These are phyloP conservation scores for Sceloporus tristichus DNA, from an alignment of 2,113 vertebrate genomes.

Conservation along the genomic window DNA sequence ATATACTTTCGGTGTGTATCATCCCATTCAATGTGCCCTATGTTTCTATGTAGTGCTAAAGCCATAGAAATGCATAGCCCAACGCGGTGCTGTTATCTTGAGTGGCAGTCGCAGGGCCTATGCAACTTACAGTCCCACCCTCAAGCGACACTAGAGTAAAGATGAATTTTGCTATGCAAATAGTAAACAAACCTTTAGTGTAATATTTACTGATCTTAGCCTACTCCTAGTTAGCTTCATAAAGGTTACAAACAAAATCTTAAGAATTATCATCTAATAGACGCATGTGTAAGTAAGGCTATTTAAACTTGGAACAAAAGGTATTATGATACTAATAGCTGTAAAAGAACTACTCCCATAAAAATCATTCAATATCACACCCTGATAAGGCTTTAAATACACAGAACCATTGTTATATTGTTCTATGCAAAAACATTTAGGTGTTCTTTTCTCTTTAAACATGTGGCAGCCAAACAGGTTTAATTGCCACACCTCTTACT, in stretches of 20 bases:
- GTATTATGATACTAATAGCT: conserved; percentile 85
- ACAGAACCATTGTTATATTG: conserved; percentile 78
- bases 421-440: conserved; percentile 81
- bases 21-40: background rate
- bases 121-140: background rate
- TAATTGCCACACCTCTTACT: conserved; percentile 85
- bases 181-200: conserved; percentile 65
- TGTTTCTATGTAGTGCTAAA: background rate
- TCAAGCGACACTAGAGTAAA: conserved; percentile 25
- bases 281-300: conserved; percentile 79
- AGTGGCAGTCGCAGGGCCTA: background rate
- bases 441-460: conserved; percentile 75
- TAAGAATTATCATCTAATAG: conserved; percentile 84
- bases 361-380: conserved; percentile 85
- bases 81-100: background rate
- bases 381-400: conserved; percentile 88
- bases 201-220: conserved; percentile 78
- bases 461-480: conserved; percentile 81
- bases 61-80: background rate
- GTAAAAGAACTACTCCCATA: conserved; percentile 87
- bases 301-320: conserved; percentile 87
- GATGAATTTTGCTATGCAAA: conserved; percentile 64
- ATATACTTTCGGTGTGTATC: background rate
- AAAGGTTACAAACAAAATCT: conserved; percentile 82
- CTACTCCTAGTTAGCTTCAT: conserved; percentile 79